Evolutionary conservation across 2,113 vertebrate species (phyloP), one percentile per base, ranked within the genome.

Genomic region (Pseudopipra pipra): DNA sequence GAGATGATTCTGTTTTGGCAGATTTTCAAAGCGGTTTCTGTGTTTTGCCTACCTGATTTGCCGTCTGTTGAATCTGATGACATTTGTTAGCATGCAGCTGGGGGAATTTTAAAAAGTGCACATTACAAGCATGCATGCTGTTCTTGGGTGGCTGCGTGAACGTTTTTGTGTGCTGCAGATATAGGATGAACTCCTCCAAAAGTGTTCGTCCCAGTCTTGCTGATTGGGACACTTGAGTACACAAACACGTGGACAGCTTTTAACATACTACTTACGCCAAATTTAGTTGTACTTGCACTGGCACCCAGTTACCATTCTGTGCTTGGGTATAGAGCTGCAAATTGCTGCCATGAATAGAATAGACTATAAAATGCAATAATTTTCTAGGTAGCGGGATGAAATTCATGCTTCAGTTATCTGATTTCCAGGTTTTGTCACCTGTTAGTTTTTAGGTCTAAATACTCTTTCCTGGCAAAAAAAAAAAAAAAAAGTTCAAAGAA

Each of bases 21-120:
- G 96, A 54, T 94, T 96, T 97, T 95, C 96, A 93, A 75, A 78
- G 79, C 54, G 33, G 25, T 37, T 68, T 94, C 96, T 97, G 86
- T 97, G 96, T 95, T 98, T 97, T 95, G 89, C 93, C 92, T 97
- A 93, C 95, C 93, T 98, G 96, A 97, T 97, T 95, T 97, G 91
- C 93, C 51, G 23, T 85, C 95, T 94, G 96, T 90, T 91, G 95
- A 91, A 96, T 97, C 82, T 91, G 93, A 94, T 95, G 96, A 94
- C 94, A 94, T 97, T 98, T 95, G 90, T 93, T 95, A 89, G 72
- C 2, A 0, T 76, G 90, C 78, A 95, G 93, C 95, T 96, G 93
- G 87, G 95, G 87, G 79, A 91, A 68, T 82, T 91, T 54, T 1
- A 43, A 85, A 83, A 96, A 91, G 82, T 78, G 54, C 63, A 71